phyloP scores from a whole-genome alignment of 2,888 invertebrate genomes.

The Blomia tropicalis region DNA sequence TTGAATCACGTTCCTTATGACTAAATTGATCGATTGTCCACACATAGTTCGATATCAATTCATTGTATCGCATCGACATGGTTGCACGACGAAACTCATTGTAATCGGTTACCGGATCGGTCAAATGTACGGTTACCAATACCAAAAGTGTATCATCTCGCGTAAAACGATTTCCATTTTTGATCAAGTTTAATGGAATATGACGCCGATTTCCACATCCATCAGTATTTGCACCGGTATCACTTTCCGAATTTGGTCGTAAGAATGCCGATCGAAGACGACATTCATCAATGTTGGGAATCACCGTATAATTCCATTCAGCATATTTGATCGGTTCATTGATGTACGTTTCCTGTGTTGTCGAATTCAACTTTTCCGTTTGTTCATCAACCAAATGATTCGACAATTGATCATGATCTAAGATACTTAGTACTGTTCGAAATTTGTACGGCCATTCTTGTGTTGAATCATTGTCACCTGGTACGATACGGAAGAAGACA shows the following conservation, averaged over 20 bases:
- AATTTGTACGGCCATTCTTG: constrained; percentile 29
- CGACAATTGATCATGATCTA: constrained; percentile 18
- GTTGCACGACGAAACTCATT: constrained; percentile 16
- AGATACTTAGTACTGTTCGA: constrained; percentile 26
- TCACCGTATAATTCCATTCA: constrained; percentile 11
- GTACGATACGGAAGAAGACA: constrained; percentile 27
- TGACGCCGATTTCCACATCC: constrained; percentile 26
- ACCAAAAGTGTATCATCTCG: constrained; percentile 24
- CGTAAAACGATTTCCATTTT: constrained; percentile 21
- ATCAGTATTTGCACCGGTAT: constrained; percentile 19
- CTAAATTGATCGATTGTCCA: constrained; percentile 27
- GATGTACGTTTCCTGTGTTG: neutral
- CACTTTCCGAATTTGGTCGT: constrained; percentile 23
- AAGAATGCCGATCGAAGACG: constrained; percentile 28
- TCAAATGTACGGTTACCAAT: constrained; percentile 27
- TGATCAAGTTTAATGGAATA: constrained; percentile 10
- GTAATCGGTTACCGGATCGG: constrained; percentile 23
- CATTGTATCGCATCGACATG: constrained; percentile 29
- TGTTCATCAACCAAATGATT: neutral
- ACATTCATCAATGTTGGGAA: constrained; percentile 28
- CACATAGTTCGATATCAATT: constrained; percentile 31
- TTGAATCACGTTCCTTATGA: neutral
- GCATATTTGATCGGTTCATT: neutral
- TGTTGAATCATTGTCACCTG: constrained; percentile 26
- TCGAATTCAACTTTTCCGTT: neutral